Evolutionary conservation across 2,888 invertebrate species (phyloP).

Genomic region (Laothoe populi): DNA sequence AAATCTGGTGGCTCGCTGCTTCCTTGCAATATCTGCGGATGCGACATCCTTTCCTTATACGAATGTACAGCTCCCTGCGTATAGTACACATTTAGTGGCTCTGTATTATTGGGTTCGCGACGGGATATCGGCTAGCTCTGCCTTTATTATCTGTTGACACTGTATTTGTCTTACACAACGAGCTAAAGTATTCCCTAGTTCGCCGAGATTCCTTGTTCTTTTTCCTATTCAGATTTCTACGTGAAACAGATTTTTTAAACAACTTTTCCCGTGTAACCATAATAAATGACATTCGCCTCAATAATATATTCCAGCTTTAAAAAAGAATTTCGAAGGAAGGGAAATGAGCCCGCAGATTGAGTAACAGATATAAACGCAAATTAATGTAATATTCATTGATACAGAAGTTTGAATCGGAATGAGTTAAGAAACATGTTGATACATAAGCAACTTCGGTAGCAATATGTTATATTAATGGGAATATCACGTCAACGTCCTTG

Average conservation of each 20-base stretch:
- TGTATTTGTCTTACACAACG: constrained; percentile 63
- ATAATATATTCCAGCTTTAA: constrained; percentile 1
- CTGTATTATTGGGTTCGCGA: constrained; percentile 58
- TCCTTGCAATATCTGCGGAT: constrained; percentile 57
- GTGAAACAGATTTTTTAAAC: constrained; percentile 42
- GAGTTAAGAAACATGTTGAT: constrained; percentile 13
- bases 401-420: not conserved
- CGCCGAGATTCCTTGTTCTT: constrained; percentile 49
- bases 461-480: constrained; percentile 20
- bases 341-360: constrained; percentile 7
- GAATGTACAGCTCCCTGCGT: constrained; percentile 55
- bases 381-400: constrained; percentile 11
- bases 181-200: constrained; percentile 59
- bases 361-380: constrained; percentile 3
- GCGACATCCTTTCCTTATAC: constrained; percentile 60
- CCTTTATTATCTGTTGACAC: constrained; percentile 70
- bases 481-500: constrained; percentile 21
- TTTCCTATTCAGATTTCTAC: constrained; percentile 41
- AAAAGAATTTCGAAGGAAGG: not conserved
- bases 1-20: constrained; percentile 51
- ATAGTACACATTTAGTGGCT: constrained; percentile 57
- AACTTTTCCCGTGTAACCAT: constrained; percentile 43
- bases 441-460: constrained; percentile 8
- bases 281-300: constrained; percentile 35
- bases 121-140: constrained; percentile 55